Evolutionary conservation across 2,888 invertebrate species (phyloP), one percentile per base, ranked within the genome.

Genomic region (Hypolimnas misippus): DNA sequence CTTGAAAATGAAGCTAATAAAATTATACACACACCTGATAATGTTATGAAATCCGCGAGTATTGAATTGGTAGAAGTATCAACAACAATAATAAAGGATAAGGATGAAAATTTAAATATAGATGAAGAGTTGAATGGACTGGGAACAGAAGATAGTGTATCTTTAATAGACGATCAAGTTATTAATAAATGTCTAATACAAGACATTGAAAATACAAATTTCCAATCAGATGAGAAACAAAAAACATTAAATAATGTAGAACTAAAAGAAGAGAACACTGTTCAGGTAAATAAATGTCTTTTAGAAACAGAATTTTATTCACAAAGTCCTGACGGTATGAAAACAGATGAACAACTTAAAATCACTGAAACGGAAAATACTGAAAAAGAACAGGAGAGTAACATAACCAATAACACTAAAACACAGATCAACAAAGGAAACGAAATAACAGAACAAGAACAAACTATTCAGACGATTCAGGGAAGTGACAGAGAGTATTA

Each of bases 361-460:
- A 38, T 14, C 12, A 44, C 40, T 10, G 51, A 52, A 8, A 10
- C 6, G 10, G 10, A 12, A 17, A 29, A 21, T 19, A 7, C 8
- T 29, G n/a, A 52, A 40, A n/a, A 31, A 29, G 17, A 33, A 21
- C 19, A 21, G 5, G 21, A 51, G 1, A 44, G 8, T 12, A 21
- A 49, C 38, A 31, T 10, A 17, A 17, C 10, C 21, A 66, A 72
- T n/a, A n/a, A n/a, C n/a, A n/a, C n/a, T n/a, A n/a, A n/a, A n/a
- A n/a, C n/a, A n/a, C n/a, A n/a, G n/a, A n/a, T n/a, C n/a, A n/a
- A n/a, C n/a, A n/a, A n/a, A n/a, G n/a, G n/a, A n/a, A n/a, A n/a
- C n/a, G n/a, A n/a, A n/a, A n/a, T n/a, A n/a, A n/a, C n/a, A n/a
- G n/a, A n/a, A n/a, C n/a, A n/a, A n/a, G n/a, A n/a, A n/a, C n/a